Evolutionary conservation across 2,113 vertebrate genomes (phyloP).

Genomic region (Cephalopterus ornatus): DNA sequence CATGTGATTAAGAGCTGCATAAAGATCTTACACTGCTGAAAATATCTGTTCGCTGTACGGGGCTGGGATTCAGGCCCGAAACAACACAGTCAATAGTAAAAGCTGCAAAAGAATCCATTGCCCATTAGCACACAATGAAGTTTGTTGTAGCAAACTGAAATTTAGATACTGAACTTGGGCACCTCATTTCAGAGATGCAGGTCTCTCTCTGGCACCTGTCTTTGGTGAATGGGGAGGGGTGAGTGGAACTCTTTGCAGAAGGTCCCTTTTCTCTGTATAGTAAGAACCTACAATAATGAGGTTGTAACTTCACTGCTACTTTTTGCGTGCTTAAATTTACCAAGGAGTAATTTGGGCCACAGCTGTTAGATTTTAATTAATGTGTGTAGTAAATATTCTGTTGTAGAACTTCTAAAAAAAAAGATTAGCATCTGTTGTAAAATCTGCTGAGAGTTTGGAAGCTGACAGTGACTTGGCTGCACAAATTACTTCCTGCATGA

Average conservation of each 20-base stretch:
- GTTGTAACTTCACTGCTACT: not conserved
- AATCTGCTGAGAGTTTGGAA: not conserved
- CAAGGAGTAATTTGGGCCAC: not conserved
- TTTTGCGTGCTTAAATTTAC: not conserved
- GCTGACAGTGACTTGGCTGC: not conserved
- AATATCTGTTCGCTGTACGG: not conserved
- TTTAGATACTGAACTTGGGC: not conserved
- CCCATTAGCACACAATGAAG: not conserved
- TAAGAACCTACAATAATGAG: not conserved
- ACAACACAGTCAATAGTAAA: not conserved
- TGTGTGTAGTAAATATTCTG: constrained; percentile 15
- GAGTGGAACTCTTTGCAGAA: not conserved
- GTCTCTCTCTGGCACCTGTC: not conserved
- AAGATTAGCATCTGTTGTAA: constrained; percentile 4
- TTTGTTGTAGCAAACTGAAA: not conserved
- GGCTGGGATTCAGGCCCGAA: not conserved
- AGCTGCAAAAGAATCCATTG: not conserved
- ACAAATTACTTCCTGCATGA: not conserved
- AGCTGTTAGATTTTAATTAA: constrained; percentile 53
- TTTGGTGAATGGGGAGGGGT: not conserved
- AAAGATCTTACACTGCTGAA: not conserved
- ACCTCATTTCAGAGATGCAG: not conserved
- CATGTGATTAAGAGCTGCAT: not conserved
- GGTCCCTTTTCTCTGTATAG: not conserved
- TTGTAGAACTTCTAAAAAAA: constrained; percentile 1